Conservation (phyloP, 2,888 invertebrate species). For the Spodoptera exigua region DNA sequence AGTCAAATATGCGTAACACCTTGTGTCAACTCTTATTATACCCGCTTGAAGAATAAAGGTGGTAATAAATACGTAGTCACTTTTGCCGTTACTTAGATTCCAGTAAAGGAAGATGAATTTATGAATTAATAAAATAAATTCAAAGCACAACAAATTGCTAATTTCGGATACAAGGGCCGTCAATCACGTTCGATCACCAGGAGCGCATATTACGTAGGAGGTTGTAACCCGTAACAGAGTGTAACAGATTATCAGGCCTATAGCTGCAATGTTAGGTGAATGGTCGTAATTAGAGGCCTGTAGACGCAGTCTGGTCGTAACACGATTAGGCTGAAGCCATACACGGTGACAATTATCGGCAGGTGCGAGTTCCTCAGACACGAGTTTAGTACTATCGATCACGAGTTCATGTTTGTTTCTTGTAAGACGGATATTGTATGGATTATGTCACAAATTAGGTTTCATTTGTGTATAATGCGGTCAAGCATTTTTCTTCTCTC, state of each 20-base stretch:
- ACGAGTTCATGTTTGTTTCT: constrained; percentile 49
- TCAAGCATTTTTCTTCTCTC: too few species aligned
- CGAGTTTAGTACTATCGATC: constrained; percentile 50
- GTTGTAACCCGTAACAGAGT: constrained; percentile 32
- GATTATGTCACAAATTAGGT: background rate
- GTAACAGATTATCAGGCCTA: constrained; percentile 38
- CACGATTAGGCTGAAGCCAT: constrained; percentile 65
- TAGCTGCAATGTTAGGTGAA: constrained; percentile 41
- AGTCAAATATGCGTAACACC: too few species aligned
- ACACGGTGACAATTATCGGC: constrained; percentile 57
- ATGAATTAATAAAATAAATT: too few species aligned
- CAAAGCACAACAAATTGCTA: constrained; percentile 4
- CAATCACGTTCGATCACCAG: constrained; percentile 39
- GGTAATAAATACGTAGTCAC: too few species aligned
- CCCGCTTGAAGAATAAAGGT: too few species aligned
- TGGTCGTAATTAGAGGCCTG: constrained; percentile 53
- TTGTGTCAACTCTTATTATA: too few species aligned
- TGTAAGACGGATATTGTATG: constrained; percentile 15
- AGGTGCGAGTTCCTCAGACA: constrained; percentile 55
- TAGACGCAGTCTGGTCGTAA: constrained; percentile 57
- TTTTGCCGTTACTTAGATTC: too few species aligned
- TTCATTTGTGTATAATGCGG: background rate
- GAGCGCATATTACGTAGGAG: constrained; percentile 37
- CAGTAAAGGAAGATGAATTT: too few species aligned
- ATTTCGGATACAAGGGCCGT: background rate